Conservation (phyloP, 1,140 invertebrate genomes). For the Uloborus diversus region DNA sequence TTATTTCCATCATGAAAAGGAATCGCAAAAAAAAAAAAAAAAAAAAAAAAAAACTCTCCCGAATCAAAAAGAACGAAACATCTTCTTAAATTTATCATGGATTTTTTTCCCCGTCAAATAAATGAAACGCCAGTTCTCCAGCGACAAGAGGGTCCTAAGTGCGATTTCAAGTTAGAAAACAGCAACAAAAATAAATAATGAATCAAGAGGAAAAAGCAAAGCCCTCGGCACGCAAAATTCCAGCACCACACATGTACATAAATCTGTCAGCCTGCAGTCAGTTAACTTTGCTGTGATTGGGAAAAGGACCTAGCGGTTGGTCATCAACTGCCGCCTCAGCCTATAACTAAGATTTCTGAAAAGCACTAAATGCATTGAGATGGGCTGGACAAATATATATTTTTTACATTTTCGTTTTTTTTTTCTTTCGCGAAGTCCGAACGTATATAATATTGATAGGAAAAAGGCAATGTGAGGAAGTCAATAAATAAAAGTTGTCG, state of each 20-base stretch:
- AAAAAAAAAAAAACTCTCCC: background rate
- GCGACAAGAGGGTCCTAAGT: conserved; percentile 41
- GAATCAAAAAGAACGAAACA: conserved; percentile 17
- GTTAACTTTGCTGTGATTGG: conserved; percentile 42
- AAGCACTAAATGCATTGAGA: conserved; percentile 22
- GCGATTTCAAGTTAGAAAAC: conserved; percentile 42
- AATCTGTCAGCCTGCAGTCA: conserved; percentile 33
- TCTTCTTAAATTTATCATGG: conserved; percentile 51
- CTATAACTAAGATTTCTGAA: conserved; percentile 45
- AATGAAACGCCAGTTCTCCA: conserved; percentile 40
- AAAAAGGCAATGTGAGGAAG: background rate
- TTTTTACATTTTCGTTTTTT: background rate
- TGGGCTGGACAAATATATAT: background rate
- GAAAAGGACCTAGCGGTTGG: background rate
- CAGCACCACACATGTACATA: conserved; percentile 38
- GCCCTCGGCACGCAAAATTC: conserved; percentile 29
- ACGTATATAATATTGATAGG: conserved; percentile 44
- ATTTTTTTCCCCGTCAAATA: conserved; percentile 48
- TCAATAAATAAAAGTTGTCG: conserved; percentile 35
- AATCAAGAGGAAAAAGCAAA: background rate
- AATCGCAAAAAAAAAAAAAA: background rate
- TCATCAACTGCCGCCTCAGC: conserved; percentile 24
- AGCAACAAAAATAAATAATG: conserved; percentile 46
- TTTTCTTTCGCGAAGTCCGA: background rate
- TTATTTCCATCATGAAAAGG: background rate